Percentiles rank a stretch among this genome's conserved stretches.
phyloP scores from a whole-genome alignment of 2,888 invertebrate genomes.

The Eutolmus rufibarbis region DNA sequence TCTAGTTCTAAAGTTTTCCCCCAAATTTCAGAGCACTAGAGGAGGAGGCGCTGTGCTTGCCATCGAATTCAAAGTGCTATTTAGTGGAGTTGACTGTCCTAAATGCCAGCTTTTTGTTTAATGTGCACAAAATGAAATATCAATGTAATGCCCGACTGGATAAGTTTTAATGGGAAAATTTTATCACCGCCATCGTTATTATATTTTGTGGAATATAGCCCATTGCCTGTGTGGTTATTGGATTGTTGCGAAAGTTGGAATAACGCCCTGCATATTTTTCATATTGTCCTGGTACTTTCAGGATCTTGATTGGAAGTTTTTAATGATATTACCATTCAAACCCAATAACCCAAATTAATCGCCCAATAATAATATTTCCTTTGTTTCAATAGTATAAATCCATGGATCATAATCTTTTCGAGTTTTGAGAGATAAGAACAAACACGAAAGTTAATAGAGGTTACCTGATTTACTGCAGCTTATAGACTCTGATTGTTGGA shows the following conservation, averaged over 20 bases:
- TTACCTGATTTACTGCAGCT: too few species aligned
- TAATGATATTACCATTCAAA: not conserved
- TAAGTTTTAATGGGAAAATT: not conserved
- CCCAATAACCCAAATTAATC: too few species aligned
- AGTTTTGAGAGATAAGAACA: too few species aligned
- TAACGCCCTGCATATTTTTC: not conserved
- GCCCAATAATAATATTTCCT: too few species aligned
- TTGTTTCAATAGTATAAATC: too few species aligned
- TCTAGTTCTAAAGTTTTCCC: not conserved
- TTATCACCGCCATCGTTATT: not conserved
- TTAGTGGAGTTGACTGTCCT: not conserved
- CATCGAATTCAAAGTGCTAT: not conserved
- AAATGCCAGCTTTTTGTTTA: not conserved
- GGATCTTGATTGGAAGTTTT: not conserved
- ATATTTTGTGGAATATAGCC: not conserved
- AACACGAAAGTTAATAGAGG: too few species aligned
- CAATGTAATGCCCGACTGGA: not conserved
- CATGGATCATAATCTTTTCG: too few species aligned
- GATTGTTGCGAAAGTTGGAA: not conserved
- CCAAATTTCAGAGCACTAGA: not conserved
- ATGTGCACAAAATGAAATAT: not conserved
- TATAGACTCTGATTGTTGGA: too few species aligned
- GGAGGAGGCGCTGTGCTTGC: not conserved
- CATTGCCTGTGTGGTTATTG: not conserved
- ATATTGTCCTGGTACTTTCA: not conserved